Base-by-base conservation (phyloP, 2,888 invertebrate species). In the Dryocosmus kuriphilus region DNA sequence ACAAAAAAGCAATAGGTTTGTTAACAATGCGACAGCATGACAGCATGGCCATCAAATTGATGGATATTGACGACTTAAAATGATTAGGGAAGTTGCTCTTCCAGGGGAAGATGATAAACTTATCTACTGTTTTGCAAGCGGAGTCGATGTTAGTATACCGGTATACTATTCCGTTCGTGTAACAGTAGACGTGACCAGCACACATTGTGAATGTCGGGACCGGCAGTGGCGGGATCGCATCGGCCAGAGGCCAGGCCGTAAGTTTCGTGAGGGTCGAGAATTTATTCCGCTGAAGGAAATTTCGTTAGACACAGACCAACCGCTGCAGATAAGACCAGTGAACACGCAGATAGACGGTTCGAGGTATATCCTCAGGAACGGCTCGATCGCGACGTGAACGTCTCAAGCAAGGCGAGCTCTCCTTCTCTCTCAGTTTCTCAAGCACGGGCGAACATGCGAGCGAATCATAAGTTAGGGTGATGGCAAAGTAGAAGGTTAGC, bases 391-490 rank as follows among this genome's bases (percentile, higher is more conserved):
- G 89, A 90, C 88, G 88, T 84, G 87, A 88, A 91, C 89, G 90
- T 91, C 90, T 91, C 89, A 89, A 90, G 90, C 84, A 89, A 86
- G 85, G 81, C 76, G 79, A 80, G 77, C 81, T 62, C 60, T 24
- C 30, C 76, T 81, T 65, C 30, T n/a, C 71, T 75, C 75, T 82
- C 79, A 73, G 76, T 57, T 35, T 82, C 79, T 79, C 84, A 82
- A 84, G 87, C 85, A 86, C 84, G 82, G 83, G 87, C 85, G 86
- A 86, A 85, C 86, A 86, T 89, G 86, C 89, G 87, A 88, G 88
- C 88, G 90, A 89, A 91, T 90, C 90, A 91, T 91, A 91, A 91
- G 91, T 91, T 91, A 91, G 89, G 90, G 87, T 88, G 89, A 89
- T 89, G 89, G 89, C 87, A 85, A 87, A 89, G 89, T 87, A 88